Evolutionary conservation across 2,113 vertebrate genomes (phyloP).

Genomic region (Malurus elegans): DNA sequence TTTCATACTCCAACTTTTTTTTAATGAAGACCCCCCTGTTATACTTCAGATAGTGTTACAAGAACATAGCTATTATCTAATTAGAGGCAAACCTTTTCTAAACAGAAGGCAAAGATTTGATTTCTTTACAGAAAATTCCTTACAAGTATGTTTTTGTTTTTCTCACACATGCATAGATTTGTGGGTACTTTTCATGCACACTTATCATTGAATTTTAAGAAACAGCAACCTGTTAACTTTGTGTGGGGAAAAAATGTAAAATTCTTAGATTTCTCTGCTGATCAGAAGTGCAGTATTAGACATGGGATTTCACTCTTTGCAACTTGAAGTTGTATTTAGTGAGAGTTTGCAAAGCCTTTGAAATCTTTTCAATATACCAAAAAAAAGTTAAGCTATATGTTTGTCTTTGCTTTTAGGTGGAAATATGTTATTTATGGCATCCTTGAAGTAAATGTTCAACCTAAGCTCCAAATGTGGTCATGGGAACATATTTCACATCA

Average conservation of each 20-base stretch:
- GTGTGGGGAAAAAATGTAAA: neutral
- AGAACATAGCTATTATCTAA: neutral
- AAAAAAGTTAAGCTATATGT: neutral
- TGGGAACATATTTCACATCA: constrained; percentile 86
- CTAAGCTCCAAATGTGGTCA: constrained; percentile 91
- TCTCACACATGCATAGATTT: neutral
- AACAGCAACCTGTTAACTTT: neutral
- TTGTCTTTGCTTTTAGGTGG: constrained; percentile 82
- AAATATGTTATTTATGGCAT: constrained; percentile 82
- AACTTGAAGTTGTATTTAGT: neutral
- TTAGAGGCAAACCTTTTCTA: neutral
- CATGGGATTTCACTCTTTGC: neutral
- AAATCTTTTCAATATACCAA: neutral
- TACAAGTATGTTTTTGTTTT: neutral
- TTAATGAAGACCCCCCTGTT: neutral
- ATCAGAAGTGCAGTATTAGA: neutral
- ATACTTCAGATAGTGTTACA: neutral
- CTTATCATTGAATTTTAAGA: neutral
- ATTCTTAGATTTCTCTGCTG: neutral
- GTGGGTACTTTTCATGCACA: neutral
- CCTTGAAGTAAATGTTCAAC: constrained; percentile 89
- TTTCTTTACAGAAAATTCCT: neutral
- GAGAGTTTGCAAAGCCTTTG: neutral
- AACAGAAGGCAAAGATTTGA: neutral
- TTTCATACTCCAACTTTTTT: neutral